phyloP scores from a whole-genome alignment of 2,888 invertebrate genomes.

The Dryadula phaetusa region DNA sequence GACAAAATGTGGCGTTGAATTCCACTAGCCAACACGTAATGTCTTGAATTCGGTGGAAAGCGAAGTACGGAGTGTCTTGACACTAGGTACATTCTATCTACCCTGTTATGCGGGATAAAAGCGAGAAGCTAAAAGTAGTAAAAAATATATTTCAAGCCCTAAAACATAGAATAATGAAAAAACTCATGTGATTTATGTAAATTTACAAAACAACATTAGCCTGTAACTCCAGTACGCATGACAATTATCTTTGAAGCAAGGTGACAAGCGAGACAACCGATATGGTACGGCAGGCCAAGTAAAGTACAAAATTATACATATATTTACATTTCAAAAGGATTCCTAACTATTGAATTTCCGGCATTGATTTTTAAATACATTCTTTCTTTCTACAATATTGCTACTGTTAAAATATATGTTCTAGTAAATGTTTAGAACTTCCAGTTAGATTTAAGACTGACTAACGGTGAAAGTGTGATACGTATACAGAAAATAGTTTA shows the following conservation, averaged over 20 bases:
- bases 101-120: too few relatives aligned
- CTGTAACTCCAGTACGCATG: neutral
- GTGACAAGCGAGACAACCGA: constrained; percentile 30
- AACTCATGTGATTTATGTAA: neutral
- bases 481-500: too few relatives aligned
- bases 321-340: constrained; percentile 15
- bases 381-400: neutral
- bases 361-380: constrained; percentile 15
- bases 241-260: constrained; percentile 15
- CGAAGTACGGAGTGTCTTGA: too few relatives aligned
- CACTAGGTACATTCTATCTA: too few relatives aligned
- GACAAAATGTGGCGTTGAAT: too few relatives aligned
- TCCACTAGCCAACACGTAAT: too few relatives aligned
- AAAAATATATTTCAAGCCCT: neutral
- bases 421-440: neutral
- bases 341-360: constrained; percentile 8
- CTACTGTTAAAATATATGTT: neutral
- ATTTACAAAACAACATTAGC: neutral
- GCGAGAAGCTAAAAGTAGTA: neutral
- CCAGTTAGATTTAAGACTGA: neutral
- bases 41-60: too few relatives aligned
- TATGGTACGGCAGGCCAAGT: constrained; percentile 12
- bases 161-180: neutral
- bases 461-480: neutral
- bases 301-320: constrained; percentile 9